phyloP scores from a whole-genome alignment of 2,797 vertebrate genomes.

The Amblyopsis hoosieri region DNA sequence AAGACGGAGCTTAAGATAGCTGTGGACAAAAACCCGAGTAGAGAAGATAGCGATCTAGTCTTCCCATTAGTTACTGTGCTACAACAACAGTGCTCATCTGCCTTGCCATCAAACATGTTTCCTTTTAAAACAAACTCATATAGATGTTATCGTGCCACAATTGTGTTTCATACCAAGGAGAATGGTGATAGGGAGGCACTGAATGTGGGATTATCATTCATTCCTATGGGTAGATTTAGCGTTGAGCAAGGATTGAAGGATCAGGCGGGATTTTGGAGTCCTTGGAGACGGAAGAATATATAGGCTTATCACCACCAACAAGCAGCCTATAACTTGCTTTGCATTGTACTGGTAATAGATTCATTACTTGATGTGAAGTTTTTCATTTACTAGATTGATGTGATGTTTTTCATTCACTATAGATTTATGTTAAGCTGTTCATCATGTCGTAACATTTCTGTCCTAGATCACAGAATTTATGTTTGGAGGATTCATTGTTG shows the following conservation, averaged over 20 bases:
- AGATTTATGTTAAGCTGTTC: constrained; percentile 3
- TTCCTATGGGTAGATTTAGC: constrained; percentile 54
- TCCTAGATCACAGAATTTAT: constrained; percentile 14
- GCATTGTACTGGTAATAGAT: constrained; percentile 26
- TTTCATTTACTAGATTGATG: constrained; percentile 6
- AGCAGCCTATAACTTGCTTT: constrained; percentile 30
- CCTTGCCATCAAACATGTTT: constrained; percentile 45
- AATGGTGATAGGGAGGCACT: constrained; percentile 46
- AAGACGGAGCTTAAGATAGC: constrained; percentile 53
- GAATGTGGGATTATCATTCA: constrained; percentile 50
- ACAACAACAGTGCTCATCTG: constrained; percentile 56
- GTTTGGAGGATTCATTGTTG: constrained; percentile 9
- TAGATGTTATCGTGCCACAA: constrained; percentile 51
- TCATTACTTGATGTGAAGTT: not conserved
- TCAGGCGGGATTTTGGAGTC: constrained; percentile 43
- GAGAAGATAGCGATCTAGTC: constrained; percentile 59
- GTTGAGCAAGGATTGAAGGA: constrained; percentile 42
- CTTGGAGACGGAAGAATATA: constrained; percentile 27
- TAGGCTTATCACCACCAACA: not conserved
- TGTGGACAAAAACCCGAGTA: constrained; percentile 53
- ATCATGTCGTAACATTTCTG: constrained; percentile 20
- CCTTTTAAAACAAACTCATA: constrained; percentile 50
- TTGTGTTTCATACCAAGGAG: constrained; percentile 56
- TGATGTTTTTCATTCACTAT: constrained; percentile 3
- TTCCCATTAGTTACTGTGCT: constrained; percentile 55